Evolutionary conservation across 92 coral and sea anemone genomes (phyloP).

Genomic region (Porites divaricata): DNA sequence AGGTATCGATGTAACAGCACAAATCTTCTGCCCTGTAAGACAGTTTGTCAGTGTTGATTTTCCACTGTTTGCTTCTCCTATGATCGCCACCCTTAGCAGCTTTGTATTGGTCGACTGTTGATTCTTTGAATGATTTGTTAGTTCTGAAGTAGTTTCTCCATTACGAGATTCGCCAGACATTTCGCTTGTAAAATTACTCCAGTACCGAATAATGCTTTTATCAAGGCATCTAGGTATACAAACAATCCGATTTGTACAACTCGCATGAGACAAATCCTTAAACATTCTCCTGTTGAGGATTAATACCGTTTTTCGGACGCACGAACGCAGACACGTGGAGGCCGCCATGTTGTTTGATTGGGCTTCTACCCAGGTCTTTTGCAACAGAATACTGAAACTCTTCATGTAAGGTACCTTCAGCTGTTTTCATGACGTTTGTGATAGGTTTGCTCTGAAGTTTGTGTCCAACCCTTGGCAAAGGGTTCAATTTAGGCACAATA

Average conservation of each 20-base stretch:
- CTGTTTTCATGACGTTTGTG: not conserved
- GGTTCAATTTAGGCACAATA: not conserved
- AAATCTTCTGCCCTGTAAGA: conserved; percentile 87
- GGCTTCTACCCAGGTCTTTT: not conserved
- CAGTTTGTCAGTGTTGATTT: conserved; percentile 94
- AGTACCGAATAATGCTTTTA: not conserved
- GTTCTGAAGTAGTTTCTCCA: conserved; percentile 1
- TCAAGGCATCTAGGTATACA: not conserved
- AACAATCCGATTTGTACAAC: not conserved
- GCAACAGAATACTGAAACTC: not conserved
- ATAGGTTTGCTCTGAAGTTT: not conserved
- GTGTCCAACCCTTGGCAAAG: not conserved
- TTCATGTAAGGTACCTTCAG: conserved; percentile 1
- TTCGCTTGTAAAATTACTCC: conserved; percentile 3
- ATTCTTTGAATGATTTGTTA: not conserved
- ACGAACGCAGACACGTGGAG: not conserved
- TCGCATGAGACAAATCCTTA: not conserved
- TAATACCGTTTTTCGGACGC: not conserved
- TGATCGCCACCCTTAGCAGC: conserved; percentile 85
- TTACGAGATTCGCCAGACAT: not conserved
- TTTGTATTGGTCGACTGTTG: conserved; percentile 37
- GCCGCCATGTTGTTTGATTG: conserved; percentile 24
- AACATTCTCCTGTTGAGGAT: not conserved
- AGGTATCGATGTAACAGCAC: conserved; percentile 92
- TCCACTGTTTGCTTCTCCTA: conserved; percentile 97